phyloP scores from a whole-genome alignment of 2,888 invertebrate genomes.

The Platycnemis pennipes region DNA sequence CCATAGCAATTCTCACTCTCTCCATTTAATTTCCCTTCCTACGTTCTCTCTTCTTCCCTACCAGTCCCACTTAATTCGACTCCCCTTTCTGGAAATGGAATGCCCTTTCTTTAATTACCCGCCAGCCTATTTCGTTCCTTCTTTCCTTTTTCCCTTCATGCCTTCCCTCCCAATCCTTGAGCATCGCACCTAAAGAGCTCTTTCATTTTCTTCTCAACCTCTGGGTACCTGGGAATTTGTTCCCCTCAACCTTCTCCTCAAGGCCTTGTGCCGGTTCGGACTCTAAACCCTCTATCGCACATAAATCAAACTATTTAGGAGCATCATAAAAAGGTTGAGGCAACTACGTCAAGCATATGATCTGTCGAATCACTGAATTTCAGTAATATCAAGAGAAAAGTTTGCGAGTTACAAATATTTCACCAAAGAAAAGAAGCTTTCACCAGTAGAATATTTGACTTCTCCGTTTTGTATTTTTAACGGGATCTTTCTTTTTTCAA shows the following conservation, averaged over 20 bases:
- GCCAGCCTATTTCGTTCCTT: not conserved
- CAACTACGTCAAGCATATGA: too few relatives aligned
- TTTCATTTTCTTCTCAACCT: not conserved
- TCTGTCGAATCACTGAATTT: too few relatives aligned
- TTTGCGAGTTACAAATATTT: too few relatives aligned
- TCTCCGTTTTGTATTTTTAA: too few relatives aligned
- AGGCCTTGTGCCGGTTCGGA: not conserved
- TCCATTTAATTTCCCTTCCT: not conserved
- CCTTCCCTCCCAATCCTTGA: not conserved
- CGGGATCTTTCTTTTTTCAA: too few relatives aligned
- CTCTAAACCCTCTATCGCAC: not conserved
- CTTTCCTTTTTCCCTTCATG: not conserved
- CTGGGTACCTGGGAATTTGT: not conserved
- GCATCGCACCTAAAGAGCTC: not conserved
- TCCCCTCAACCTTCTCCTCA: not conserved
- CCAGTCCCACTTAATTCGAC: slow-evolving; percentile 12
- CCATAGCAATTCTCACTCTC: slow-evolving; percentile 12
- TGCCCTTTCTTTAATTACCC: slow-evolving; percentile 16
- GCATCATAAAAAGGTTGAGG: too few relatives aligned
- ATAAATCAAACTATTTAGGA: too few relatives aligned
- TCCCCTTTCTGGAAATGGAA: not conserved
- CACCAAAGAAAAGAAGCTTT: too few relatives aligned
- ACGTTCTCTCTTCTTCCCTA: not conserved
- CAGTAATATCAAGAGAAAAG: too few relatives aligned
- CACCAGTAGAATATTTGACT: too few relatives aligned